Base-by-base conservation (phyloP, 2,888 invertebrate genomes). In the Gastrophysa polygoni region DNA sequence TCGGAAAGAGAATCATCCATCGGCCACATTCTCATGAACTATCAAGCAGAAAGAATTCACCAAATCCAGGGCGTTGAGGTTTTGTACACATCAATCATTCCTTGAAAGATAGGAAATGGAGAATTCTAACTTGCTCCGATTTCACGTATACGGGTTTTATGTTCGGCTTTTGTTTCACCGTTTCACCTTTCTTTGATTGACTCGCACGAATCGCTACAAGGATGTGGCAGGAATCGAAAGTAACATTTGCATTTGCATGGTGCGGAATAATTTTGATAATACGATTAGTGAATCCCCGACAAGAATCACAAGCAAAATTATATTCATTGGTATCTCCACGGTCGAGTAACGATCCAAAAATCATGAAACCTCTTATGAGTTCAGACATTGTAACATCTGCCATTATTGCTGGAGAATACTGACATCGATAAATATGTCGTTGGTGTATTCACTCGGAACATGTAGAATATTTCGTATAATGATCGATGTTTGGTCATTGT, bases 71-170 rank as follows among this genome's bases (percentile, higher is more conserved):
- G 69, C 62, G 68, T 68, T 71, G 70, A 56, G 56, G 55, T 71
- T 72, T 69, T 68, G 74, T 79, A 77, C 76, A 77, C 80, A 81
- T 81, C 81, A 81, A 81, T 81, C 81, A 80, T 73, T 60, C 67
- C 71, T 70, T 81, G 81, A 81, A 80, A 80, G 81, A 80, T 81
- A 80, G 81, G 81, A 81, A 81, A 81, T 81, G 81, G 80, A 80
- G 80, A 79, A 77, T 79, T 78, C 78, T 75, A 76, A 77, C 76
- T 74, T 74, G 74, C 68, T 74, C 73, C 74, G 73, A 75, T 78
- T 77, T 76, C 74, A 75, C 76, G 74, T 65, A 68, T 70, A 38
- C 38, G 68, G 64, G 74, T 72, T 77, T 75, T 74, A 74, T 54
- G 54, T 74, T 73, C 70, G 72, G 62, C 70, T 74, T 72, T 73